Evolutionary conservation across 2,113 vertebrate species (phyloP).

Genomic region (Diphyllodes magnificus): DNA sequence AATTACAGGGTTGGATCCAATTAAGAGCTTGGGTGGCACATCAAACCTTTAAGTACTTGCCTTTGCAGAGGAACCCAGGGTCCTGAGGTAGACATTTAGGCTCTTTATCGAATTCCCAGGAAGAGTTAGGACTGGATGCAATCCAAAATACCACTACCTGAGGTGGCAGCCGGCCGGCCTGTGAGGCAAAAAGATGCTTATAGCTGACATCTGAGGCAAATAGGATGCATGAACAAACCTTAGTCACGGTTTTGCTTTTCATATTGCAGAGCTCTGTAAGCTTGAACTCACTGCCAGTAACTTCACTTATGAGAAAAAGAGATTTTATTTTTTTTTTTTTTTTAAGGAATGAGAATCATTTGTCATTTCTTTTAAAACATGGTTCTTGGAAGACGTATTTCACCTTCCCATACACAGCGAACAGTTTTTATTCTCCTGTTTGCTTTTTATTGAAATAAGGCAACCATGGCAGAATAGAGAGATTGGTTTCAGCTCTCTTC

Average conservation of each 20-base stretch:
- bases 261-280: not conserved
- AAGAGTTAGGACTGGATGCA: not conserved
- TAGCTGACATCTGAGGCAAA: not conserved
- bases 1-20: not conserved
- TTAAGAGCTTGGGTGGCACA: not conserved
- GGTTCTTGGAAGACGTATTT: not conserved
- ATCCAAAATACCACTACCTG: not conserved
- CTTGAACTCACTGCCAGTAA: not conserved
- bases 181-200: not conserved
- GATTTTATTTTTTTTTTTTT: not conserved
- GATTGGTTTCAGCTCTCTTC: not conserved
- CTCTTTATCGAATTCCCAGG: not conserved
- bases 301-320: not conserved
- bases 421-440: not conserved
- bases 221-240: not conserved
- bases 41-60: not conserved
- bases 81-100: not conserved
- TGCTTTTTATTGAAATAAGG: not conserved
- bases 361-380: not conserved
- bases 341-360: not conserved
- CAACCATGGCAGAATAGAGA: not conserved
- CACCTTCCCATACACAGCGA: not conserved
- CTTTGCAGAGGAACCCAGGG: not conserved
- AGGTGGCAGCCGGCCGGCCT: not conserved
- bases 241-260: not conserved